Evolutionary conservation across 53 echinoderm and acorn worm species (phyloP), one percentile per base, ranked within the genome.

Genomic region (Crossaster papposus): DNA sequence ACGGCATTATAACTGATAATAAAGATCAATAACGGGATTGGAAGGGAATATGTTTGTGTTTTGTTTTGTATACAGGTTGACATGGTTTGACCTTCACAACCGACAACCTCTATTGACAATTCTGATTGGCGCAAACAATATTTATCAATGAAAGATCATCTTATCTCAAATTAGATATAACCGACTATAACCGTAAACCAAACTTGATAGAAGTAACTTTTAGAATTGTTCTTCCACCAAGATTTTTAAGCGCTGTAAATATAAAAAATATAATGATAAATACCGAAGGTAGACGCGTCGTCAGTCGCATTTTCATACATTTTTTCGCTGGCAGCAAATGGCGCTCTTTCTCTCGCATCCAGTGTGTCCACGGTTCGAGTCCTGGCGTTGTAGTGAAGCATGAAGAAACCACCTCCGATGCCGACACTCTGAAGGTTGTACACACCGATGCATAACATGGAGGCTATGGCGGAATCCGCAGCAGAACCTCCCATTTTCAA

Each of bases 331-430:
- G 95, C 95, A 64, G 55, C 88, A 2, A 70, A 29, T 14, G 97
- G 95, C 0, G 97, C 95, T 37, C 35, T 70, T 50, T 97, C 97
- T 30, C 97, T 89, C 22, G 92, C 91, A 80, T 97, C 81, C 10
- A 90, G 22, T 54, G 92, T 88, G 2, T 72, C 33, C 31, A 58
- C 86, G 18, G 64, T 65, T 71, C 82, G 24, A 0, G 74, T 82
- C 31, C 78, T 86, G 15, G 65, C 55, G 35, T 97, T 76, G 37
- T 94, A 92, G 84, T 89, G 89, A 31, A 94, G 30, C 15, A 91
- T 89, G 78, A 97, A 97, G 68, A 74, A 83, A 1, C 97, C 97
- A 8, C 97, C 97, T 1, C 95, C 97, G 13, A 97, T 91, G 9
- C 95, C 97, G 2, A 91, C 51, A 70, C 95, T 97, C 70, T 96